Evolutionary conservation across 2,797 vertebrate species (phyloP).

Genomic region (Phyllotis vaccarum): DNA sequence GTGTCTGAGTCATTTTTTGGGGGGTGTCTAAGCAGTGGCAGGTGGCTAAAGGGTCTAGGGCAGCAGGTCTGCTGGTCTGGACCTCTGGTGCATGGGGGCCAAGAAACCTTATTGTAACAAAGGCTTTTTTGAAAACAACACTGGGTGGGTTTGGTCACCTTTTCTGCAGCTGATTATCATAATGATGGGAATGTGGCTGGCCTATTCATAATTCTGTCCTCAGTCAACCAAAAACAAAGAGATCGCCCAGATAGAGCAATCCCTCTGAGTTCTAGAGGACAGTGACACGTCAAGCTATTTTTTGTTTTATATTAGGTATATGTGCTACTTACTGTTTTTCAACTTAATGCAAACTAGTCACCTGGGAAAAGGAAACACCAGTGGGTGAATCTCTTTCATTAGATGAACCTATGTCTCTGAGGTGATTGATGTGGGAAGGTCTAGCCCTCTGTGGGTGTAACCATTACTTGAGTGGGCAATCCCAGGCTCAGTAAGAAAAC

Average conservation of each 20-base stretch:
- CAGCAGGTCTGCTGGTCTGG: too few relatives aligned
- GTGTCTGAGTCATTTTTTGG: too few relatives aligned
- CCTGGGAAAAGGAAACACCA: not conserved
- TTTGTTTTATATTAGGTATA: not conserved
- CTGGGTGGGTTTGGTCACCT: not conserved
- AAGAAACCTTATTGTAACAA: too few relatives aligned
- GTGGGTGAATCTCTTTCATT: not conserved
- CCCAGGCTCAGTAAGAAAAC: not conserved
- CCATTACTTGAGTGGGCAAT: not conserved
- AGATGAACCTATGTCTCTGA: not conserved
- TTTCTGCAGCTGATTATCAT: not conserved
- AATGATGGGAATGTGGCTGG: not conserved
- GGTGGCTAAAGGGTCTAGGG: too few relatives aligned
- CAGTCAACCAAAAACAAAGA: constrained; percentile 30
- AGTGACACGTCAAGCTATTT: not conserved
- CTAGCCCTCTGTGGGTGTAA: not conserved
- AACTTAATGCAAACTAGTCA: not conserved
- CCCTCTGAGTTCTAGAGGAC: constrained; percentile 13
- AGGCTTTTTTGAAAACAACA: too few relatives aligned
- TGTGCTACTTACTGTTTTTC: not conserved
- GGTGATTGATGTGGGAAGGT: not conserved
- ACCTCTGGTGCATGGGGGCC: too few relatives aligned
- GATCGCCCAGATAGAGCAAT: constrained; percentile 21
- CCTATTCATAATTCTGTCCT: not conserved
- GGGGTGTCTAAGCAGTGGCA: too few relatives aligned